A percentile compares a stretch with the other conserved stretches of the same genome.
These are phyloP conservation scores for Fistularia commersonii DNA, from an alignment of 2,797 vertebrate species.

Conservation along the genomic window DNA sequence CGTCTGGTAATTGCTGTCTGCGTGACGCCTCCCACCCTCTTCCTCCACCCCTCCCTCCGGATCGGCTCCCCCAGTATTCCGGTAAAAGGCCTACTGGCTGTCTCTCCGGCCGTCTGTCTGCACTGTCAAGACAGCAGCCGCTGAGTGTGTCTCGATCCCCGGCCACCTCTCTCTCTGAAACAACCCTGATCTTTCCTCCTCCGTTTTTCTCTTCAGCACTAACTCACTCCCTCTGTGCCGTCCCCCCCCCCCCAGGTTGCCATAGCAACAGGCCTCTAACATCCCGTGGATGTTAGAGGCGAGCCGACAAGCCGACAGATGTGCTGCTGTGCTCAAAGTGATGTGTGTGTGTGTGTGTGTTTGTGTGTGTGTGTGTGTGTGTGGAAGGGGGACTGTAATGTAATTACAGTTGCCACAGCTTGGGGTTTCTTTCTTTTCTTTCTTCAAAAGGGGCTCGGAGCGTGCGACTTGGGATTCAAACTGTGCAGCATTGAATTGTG, in stretches of 20 bases:
- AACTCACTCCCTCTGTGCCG: constrained; percentile 19
- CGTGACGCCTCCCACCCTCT: not conserved
- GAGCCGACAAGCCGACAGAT: constrained; percentile 40
- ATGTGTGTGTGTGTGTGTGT: constrained; percentile 26
- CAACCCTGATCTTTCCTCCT: constrained; percentile 16
- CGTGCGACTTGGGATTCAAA: not conserved
- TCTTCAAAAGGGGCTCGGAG: constrained; percentile 26
- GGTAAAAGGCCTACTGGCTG: constrained; percentile 25
- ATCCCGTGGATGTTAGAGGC: constrained; percentile 73
- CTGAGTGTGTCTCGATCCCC: constrained; percentile 54
- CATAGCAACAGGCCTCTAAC: constrained; percentile 94
- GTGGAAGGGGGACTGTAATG: constrained; percentile 43
- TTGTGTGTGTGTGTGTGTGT: constrained; percentile 28
- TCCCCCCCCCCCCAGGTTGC: constrained; percentile 67
- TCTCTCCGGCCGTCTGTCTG: constrained; percentile 27
- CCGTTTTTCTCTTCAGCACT: constrained; percentile 7
- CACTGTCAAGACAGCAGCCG: constrained; percentile 52
- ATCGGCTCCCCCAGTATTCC: constrained; percentile 41
- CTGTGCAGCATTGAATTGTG: not conserved
- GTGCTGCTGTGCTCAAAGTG: constrained; percentile 60
- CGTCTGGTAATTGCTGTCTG: constrained; percentile 30
- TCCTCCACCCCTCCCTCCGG: constrained; percentile 22
- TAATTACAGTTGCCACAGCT: constrained; percentile 68
- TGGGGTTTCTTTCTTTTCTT: constrained; percentile 41
- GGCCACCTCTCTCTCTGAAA: constrained; percentile 29